Percentiles rank a stretch among this genome's conserved stretches.
These are phyloP conservation scores for Eulemur rubriventer DNA, from an alignment of 2,797 vertebrate genomes.

Conservation along the genomic window DNA sequence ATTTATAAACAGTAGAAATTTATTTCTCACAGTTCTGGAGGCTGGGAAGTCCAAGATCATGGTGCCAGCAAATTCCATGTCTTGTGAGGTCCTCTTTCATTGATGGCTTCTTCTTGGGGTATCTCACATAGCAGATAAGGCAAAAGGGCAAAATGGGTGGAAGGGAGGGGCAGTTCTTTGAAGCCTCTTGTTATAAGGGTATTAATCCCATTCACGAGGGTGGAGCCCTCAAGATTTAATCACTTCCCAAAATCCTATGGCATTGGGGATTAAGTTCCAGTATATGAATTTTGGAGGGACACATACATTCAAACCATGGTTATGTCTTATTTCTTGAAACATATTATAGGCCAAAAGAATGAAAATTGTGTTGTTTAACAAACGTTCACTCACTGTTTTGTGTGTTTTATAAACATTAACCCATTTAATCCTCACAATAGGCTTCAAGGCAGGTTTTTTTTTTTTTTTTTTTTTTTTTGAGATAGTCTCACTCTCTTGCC, in stretches of 20 bases:
- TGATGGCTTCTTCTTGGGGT: neutral
- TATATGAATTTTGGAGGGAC: neutral
- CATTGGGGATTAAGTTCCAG: neutral
- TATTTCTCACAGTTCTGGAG: neutral
- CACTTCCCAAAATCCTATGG: neutral
- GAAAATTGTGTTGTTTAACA: slow-evolving; percentile 34
- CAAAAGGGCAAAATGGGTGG: neutral
- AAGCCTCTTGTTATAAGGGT: neutral
- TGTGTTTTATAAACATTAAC: neutral
- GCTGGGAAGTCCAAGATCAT: neutral
- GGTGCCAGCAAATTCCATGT: neutral
- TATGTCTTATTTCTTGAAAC: slow-evolving; percentile 33
- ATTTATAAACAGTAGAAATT: neutral
- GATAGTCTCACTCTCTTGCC: too few species aligned
- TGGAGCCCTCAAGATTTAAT: neutral
- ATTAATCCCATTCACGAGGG: neutral
- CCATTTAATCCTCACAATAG: neutral
- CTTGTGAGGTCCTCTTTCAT: neutral
- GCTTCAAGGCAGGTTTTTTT: neutral
- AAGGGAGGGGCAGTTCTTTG: neutral
- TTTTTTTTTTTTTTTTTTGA: too few species aligned
- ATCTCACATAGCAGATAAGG: neutral
- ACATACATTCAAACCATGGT: neutral
- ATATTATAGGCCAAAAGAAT: neutral
- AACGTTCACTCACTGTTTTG: neutral